These are phyloP conservation scores for Centropristis striata DNA, from an alignment of 2,113 vertebrate genomes.

Conservation along the genomic window DNA sequence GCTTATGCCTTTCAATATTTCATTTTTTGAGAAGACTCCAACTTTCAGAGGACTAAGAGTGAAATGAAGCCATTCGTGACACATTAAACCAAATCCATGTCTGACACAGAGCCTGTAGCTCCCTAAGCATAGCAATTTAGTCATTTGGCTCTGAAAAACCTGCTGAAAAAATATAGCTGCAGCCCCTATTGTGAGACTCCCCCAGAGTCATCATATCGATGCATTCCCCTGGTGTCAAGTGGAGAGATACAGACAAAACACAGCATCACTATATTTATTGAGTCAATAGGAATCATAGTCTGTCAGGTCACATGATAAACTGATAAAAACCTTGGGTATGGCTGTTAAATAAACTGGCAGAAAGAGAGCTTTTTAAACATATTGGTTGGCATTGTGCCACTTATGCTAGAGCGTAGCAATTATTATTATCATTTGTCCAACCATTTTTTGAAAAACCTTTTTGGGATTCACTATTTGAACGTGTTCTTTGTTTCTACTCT, in stretches of 20 bases:
- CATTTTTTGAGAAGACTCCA: slow-evolving; percentile 41
- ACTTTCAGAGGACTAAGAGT: slow-evolving; percentile 41
- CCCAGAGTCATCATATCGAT: slow-evolving; percentile 13
- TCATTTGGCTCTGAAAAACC: slow-evolving; percentile 28
- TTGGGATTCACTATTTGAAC: background rate
- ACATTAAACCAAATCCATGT: slow-evolving; percentile 64
- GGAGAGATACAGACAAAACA: slow-evolving; percentile 3
- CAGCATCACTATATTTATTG: background rate
- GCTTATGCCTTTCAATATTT: slow-evolving; percentile 46
- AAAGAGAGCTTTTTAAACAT: background rate
- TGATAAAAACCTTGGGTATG: background rate
- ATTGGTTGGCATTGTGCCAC: background rate
- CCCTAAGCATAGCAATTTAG: slow-evolving; percentile 45
- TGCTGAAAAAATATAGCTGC: slow-evolving; percentile 29
- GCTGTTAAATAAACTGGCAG: background rate
- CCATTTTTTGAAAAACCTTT: background rate
- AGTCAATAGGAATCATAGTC: slow-evolving; percentile 1
- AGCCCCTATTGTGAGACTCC: slow-evolving; percentile 12
- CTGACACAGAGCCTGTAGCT: slow-evolving; percentile 39
- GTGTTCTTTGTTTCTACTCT: background rate
- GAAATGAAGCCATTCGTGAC: slow-evolving; percentile 52
- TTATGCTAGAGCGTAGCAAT: background rate
- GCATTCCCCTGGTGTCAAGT: slow-evolving; percentile 27
- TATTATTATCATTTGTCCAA: background rate
- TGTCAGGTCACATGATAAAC: background rate